Percentiles rank a stretch among this genome's conserved stretches.
Conservation (phyloP, 2,113 vertebrate genomes). For the Melanostigma gelatinosum region DNA sequence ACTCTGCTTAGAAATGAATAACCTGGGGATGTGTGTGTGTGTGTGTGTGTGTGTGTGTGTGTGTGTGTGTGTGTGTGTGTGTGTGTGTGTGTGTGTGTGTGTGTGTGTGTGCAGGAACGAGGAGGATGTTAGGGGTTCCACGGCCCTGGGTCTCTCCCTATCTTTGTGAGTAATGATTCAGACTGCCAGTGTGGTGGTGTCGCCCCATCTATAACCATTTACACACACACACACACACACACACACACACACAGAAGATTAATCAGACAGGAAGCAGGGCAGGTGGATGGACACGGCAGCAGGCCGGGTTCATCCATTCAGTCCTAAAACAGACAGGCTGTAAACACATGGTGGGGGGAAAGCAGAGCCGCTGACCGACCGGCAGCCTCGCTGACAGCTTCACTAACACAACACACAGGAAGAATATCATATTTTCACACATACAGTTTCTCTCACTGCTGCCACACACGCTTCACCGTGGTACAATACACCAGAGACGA, state of each 20-base stretch:
- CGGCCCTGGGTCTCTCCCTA: slow-evolving; percentile 76
- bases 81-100: too few species aligned
- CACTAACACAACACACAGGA: slow-evolving; percentile 2
- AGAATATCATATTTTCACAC: slow-evolving; percentile 23
- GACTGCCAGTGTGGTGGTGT: slow-evolving; percentile 76
- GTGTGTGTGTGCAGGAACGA: slow-evolving; percentile 26
- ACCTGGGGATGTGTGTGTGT: slow-evolving; percentile 48
- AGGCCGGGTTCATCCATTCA: slow-evolving; percentile 70
- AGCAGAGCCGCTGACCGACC: slow-evolving; percentile 33
- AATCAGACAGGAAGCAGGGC: slow-evolving; percentile 70
- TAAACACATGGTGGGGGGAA: slow-evolving; percentile 50
- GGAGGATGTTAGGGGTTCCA: slow-evolving; percentile 69
- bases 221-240: slow-evolving; percentile 36
- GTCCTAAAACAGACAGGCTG: slow-evolving; percentile 65
- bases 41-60: slow-evolving; percentile 18
- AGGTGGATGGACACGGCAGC: slow-evolving; percentile 70
- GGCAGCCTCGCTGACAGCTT: slow-evolving; percentile 38
- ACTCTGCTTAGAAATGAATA: slow-evolving; percentile 77
- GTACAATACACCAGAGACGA: not conserved
- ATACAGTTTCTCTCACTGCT: slow-evolving; percentile 11
- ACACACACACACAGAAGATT: slow-evolving; percentile 50
- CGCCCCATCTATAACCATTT: slow-evolving; percentile 82
- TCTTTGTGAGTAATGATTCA: slow-evolving; percentile 83
- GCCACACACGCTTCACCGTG: not conserved
- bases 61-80: slow-evolving; percentile 27